Percentiles rank a stretch among this genome's conserved stretches.
Conservation (phyloP, 2,113 vertebrate genomes). For the Ameiurus melas region DNA sequence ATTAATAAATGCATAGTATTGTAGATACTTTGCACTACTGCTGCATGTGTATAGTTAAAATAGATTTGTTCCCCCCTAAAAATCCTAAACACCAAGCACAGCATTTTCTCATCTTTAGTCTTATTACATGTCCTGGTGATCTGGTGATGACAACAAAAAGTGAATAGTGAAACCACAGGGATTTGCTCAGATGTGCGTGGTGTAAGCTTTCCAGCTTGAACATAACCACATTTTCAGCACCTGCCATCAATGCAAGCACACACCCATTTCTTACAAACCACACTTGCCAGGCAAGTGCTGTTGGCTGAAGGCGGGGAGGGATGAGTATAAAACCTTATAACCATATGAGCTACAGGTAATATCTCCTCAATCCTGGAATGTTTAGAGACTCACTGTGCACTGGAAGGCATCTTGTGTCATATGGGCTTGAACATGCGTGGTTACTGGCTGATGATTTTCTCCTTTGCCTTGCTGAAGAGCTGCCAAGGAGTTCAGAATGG, state of each 20-base stretch:
- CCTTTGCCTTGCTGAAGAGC: conserved; percentile 55
- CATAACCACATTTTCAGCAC: conserved; percentile 13
- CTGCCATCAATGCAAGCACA: conserved; percentile 8
- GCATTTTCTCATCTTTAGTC: not conserved
- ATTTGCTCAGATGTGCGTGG: conserved; percentile 4
- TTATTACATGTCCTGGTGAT: not conserved
- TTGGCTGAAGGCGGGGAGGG: conserved; percentile 24
- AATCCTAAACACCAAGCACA: not conserved
- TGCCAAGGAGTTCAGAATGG: conserved; percentile 63
- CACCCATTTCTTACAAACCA: conserved; percentile 38
- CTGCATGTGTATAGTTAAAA: not conserved
- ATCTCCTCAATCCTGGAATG: conserved; percentile 23
- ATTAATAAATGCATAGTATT: not conserved
- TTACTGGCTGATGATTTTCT: conserved; percentile 55
- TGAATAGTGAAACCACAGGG: not conserved
- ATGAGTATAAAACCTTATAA: conserved; percentile 62
- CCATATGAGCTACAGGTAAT: conserved; percentile 35
- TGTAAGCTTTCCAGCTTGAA: conserved; percentile 20
- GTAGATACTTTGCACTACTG: not conserved
- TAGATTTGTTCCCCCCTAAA: not conserved
- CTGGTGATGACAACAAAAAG: conserved; percentile 8
- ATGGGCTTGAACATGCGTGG: conserved; percentile 54
- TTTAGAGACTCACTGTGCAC: conserved; percentile 22
- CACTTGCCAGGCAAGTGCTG: conserved; percentile 36
- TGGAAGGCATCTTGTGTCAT: not conserved